Base-by-base conservation (phyloP, 2,888 invertebrate genomes). In the Pseudococcus longispinus region DNA sequence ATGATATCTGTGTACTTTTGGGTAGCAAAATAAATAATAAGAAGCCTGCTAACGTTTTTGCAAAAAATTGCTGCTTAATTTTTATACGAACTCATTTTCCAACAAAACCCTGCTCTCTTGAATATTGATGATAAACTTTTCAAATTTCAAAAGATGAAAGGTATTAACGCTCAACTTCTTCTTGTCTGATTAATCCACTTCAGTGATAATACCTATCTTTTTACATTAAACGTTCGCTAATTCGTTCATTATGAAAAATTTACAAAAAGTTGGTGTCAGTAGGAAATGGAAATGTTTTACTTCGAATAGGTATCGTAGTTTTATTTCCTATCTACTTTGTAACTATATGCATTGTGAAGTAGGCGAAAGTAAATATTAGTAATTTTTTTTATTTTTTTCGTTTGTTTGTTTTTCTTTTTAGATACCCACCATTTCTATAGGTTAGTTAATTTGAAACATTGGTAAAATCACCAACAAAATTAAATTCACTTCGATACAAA, bases 401-500 rank as follows among this genome's bases (percentile, higher is more conserved):
- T n/a, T 77, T 42, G 15, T n/a, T 23, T 18, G n/a, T 77, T 77
- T 5, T 77, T 37, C 8, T n/a, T 37, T 42, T 42, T 42, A 80
- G 42, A 26, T 80, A 74, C 18, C 74, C n/a, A 42, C 74, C n/a
- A 42, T 80, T 42, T 37, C 42, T 42, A 20, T 42, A 42, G 77
- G 26, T 20, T 42, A 42, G 6, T 20, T 42, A 80, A 13, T 11
- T 42, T 42, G 37, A n/a, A 80, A 80, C 29, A 80, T 80, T 80
- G 77, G 29, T 42, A n/a, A 80, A 80, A 80, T 80, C 42, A 20
- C 11, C n/a, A 32, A 80, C 77, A 80, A 42, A 80, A 80, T 80
- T 32, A 80, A 37, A 80, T 80, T 80, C 42, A 80, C 77, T 42
- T 80, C 77, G 20, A 80, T 80, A 80, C 77, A 80, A 80, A 80